A percentile compares a stretch with the other conserved stretches of the same genome.
Evolutionary conservation across 2,113 vertebrate species (phyloP).

Genomic region (Galbula dea): DNA sequence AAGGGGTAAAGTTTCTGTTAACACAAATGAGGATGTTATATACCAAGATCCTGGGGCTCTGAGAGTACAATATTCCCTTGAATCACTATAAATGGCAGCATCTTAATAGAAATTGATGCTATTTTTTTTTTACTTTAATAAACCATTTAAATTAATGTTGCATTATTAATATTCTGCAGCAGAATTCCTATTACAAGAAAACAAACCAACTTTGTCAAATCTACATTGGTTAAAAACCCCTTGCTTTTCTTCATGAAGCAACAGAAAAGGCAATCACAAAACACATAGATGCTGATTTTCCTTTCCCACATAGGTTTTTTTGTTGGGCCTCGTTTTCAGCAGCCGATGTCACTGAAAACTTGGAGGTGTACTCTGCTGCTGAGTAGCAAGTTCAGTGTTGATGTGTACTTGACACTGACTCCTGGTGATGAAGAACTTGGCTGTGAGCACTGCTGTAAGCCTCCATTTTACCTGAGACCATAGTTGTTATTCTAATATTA

Average conservation of each 20-base stretch:
- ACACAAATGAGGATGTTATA: conserved; percentile 1
- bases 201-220: background rate
- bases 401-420: background rate
- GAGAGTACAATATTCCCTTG: background rate
- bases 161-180: background rate
- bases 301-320: background rate
- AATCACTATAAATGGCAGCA: background rate
- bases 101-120: background rate
- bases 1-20: conserved; percentile 10
- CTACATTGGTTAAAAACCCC: background rate
- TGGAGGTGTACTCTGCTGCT: background rate
- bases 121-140: background rate
- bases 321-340: background rate
- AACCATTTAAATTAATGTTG: background rate
- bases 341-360: background rate
- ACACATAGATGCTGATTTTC: background rate
- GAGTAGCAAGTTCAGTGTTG: background rate
- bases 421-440: background rate
- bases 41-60: background rate
- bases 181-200: background rate
- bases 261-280: background rate
- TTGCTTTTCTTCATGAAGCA: background rate
- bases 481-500: background rate
- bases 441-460: background rate
- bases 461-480: background rate